Evolutionary conservation across 2,888 invertebrate species (phyloP).

Genomic region (Ormyrus rosae): DNA sequence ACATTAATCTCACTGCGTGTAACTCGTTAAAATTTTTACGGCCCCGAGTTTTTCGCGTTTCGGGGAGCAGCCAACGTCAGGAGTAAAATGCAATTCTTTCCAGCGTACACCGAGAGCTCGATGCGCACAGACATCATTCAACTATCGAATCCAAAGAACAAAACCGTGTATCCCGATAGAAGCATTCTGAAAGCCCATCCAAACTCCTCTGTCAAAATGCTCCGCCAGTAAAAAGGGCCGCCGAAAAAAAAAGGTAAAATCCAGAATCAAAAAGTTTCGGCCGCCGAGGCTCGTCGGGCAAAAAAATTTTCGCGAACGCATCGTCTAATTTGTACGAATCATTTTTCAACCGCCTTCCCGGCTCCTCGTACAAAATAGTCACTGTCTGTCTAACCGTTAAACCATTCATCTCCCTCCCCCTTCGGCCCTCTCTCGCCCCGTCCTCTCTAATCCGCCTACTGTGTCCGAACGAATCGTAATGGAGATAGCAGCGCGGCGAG

Average conservation of each 20-base stretch:
- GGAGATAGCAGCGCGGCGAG: conserved; percentile 48
- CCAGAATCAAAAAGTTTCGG: neutral
- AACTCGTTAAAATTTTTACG: neutral
- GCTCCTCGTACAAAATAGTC: conserved; percentile 31
- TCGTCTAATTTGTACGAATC: conserved; percentile 1
- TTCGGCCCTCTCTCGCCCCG: neutral
- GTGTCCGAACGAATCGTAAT: conserved; percentile 52
- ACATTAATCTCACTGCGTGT: neutral
- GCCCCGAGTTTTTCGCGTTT: neutral
- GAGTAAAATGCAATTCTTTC: conserved; percentile 1
- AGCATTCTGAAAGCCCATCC: conserved; percentile 8
- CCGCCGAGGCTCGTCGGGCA: neutral
- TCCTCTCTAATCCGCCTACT: conserved; percentile 45
- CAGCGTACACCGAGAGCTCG: neutral
- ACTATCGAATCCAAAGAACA: conserved; percentile 3
- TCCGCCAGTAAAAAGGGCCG: neutral
- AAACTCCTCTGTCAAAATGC: neutral
- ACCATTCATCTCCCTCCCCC: conserved; percentile 25
- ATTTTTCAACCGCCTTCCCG: conserved; percentile 46
- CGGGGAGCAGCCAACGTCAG: neutral
- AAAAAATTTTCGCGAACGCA: conserved; percentile 18
- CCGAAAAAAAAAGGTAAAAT: conserved; percentile 12
- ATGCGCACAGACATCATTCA: neutral
- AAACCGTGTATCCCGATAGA: conserved; percentile 22
- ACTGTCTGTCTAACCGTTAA: conserved; percentile 32